Percentiles rank a stretch among this genome's conserved stretches.
phyloP scores from a whole-genome alignment of 2,888 invertebrate species.

The Crematogaster levior region DNA sequence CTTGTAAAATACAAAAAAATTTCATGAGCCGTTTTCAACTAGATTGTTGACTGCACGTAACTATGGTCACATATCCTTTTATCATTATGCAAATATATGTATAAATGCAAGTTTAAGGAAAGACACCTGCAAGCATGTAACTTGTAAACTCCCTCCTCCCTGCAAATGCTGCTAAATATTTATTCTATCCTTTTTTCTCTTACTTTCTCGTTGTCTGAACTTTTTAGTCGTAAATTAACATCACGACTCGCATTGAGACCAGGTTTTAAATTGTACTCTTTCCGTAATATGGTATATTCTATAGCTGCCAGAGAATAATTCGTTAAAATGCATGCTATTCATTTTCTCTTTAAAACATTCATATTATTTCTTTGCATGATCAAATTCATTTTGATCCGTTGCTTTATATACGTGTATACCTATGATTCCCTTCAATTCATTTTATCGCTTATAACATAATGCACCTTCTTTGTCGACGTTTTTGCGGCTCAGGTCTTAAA shows the following conservation, averaged over 20 bases:
- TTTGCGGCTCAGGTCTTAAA: slow-evolving; percentile 97
- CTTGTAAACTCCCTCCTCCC: slow-evolving; percentile 24
- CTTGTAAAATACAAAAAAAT: slow-evolving; percentile 35
- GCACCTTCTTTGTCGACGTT: slow-evolving; percentile 97
- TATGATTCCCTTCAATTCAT: slow-evolving; percentile 66
- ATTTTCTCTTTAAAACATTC: slow-evolving; percentile 63
- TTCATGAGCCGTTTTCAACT: slow-evolving; percentile 23
- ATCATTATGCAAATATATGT: slow-evolving; percentile 25
- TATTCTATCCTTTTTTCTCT: slow-evolving; percentile 26
- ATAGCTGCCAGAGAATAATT: slow-evolving; percentile 78
- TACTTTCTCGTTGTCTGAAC: slow-evolving; percentile 69
- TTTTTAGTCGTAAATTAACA: slow-evolving; percentile 69
- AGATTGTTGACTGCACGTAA: not conserved
- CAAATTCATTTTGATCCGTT: slow-evolving; percentile 70
- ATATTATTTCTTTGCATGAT: slow-evolving; percentile 57
- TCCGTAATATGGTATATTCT: slow-evolving; percentile 71
- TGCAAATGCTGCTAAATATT: slow-evolving; percentile 56
- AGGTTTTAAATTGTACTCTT: slow-evolving; percentile 75
- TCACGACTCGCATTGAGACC: slow-evolving; percentile 64
- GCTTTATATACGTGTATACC: slow-evolving; percentile 70
- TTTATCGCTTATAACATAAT: slow-evolving; percentile 89
- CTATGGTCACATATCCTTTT: slow-evolving; percentile 5
- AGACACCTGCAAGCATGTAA: slow-evolving; percentile 43
- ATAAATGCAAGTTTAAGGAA: slow-evolving; percentile 38
- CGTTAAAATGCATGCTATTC: slow-evolving; percentile 65